phyloP scores from a whole-genome alignment of 2,113 vertebrate genomes.

The Phrynosoma platyrhinos region DNA sequence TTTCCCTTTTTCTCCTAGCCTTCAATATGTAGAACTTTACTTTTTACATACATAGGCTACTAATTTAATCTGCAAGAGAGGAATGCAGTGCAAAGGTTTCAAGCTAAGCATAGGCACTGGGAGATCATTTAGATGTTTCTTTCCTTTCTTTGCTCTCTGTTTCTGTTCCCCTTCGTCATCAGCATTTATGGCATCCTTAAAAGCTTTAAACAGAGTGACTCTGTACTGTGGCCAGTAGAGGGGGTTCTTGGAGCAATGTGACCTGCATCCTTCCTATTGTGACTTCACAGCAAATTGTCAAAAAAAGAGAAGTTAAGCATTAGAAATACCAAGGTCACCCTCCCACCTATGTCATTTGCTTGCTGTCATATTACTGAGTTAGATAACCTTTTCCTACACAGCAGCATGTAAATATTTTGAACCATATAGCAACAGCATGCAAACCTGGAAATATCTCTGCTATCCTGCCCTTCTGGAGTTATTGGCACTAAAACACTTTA shows the following conservation, averaged over 20 bases:
- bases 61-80: neutral
- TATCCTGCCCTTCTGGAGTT: slow-evolving; percentile 20
- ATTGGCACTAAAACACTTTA: slow-evolving; percentile 36
- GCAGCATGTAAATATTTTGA: slow-evolving; percentile 59
- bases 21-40: slow-evolving; percentile 14
- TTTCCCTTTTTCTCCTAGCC: slow-evolving; percentile 23
- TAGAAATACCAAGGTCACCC: slow-evolving; percentile 34
- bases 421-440: slow-evolving; percentile 42
- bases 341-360: slow-evolving; percentile 39
- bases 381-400: slow-evolving; percentile 54
- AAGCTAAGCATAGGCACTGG: slow-evolving; percentile 15
- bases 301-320: neutral
- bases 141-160: slow-evolving; percentile 6
- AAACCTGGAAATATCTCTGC: slow-evolving; percentile 43
- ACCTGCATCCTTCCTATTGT: rapidly evolving
- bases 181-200: neutral
- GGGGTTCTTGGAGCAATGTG: slow-evolving; percentile 61
- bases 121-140: slow-evolving; percentile 24
- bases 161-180: neutral
- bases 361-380: slow-evolving; percentile 64
- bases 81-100: neutral
- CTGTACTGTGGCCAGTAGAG: slow-evolving; percentile 56
- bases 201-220: slow-evolving; percentile 36
- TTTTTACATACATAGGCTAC: too few species aligned
- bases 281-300: neutral